Base-by-base conservation (phyloP, 2,113 vertebrate genomes). In the Atlantisia rogersi region DNA sequence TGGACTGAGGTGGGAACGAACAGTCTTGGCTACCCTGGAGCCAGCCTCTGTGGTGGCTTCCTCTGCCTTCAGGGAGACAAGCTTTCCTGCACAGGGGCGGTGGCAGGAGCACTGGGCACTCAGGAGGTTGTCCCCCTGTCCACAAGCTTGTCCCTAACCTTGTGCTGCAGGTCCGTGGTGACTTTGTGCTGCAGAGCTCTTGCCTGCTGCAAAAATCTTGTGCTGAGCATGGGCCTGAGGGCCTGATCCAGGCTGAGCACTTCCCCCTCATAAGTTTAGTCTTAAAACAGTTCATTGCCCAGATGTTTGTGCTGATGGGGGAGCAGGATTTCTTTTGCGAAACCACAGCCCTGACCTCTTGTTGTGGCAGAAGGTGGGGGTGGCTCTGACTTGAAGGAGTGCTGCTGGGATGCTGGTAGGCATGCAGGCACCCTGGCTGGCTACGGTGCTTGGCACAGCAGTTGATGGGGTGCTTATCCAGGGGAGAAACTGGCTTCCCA, bases 181-280 rank as follows among this genome's bases (percentile, higher is more conserved):
- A 42, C 55, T 75, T 85, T 7, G 59, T 1, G 4, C 68, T 44
- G 29, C 18, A 13, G 46, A 21, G 15, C 44, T 58, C 37, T 53
- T 35, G 4, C 16, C 52, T 4, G 0, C n/a, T 26, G 28, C 31
- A 26, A 2, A 52, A 70, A 12, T 6, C 14, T 32, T 31, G 37
- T 82, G 84, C 50, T 37, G 22, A 28, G 25, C 0, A 0, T 18
- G 44, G 32, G 35, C 14, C 37, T 31, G 68, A 44, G 59, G 44
- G 7, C 35, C 37, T 9, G 48, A 28, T 13, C 35, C 24, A 15
- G 55, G n/a, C 65, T 46, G 62, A 60, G 22, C 21, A 4, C 62
- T 60, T 53, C 50, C 17, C 50, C 17, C 14, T 26, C 3, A 0
- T 0, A 0, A 2, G 8, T 24, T 71, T 19, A 6, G 3, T 28